Conservation (phyloP, 1,140 invertebrate species). For the Dermatophagoides farinae region DNA sequence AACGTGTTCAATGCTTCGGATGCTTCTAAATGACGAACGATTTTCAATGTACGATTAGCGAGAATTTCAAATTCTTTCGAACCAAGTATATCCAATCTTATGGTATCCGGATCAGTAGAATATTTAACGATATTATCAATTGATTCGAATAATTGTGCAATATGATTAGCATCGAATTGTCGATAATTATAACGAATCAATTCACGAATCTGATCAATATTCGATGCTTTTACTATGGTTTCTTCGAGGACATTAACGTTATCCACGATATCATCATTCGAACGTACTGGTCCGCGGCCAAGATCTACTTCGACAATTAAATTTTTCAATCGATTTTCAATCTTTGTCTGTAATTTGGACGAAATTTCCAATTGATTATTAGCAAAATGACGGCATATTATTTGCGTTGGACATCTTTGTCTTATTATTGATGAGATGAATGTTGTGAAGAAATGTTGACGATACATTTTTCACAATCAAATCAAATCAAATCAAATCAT, state of each 20-base stretch:
- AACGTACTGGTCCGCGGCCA: neutral
- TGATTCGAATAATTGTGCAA: neutral
- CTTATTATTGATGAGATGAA: too few relatives aligned
- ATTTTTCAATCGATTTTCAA: neutral
- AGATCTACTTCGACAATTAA: neutral
- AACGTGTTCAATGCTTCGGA: neutral
- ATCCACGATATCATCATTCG: neutral
- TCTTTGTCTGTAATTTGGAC: neutral
- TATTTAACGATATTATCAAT: conserved; percentile 2
- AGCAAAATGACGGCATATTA: too few relatives aligned
- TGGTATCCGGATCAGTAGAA: neutral
- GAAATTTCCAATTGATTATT: too few relatives aligned
- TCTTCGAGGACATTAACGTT: neutral
- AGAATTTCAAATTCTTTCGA: conserved; percentile 6
- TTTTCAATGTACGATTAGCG: neutral
- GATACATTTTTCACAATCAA: too few relatives aligned
- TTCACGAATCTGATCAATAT: neutral
- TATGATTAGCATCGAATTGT: neutral
- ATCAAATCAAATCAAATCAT: too few relatives aligned
- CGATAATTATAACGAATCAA: neutral
- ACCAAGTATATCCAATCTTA: neutral
- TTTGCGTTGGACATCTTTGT: too few relatives aligned
- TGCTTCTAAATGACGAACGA: neutral
- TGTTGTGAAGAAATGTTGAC: too few relatives aligned
- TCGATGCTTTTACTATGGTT: neutral